These are phyloP conservation scores for Neolamprologus ventralis DNA, from an alignment of 2,113 vertebrate genomes.

Conservation along the genomic window DNA sequence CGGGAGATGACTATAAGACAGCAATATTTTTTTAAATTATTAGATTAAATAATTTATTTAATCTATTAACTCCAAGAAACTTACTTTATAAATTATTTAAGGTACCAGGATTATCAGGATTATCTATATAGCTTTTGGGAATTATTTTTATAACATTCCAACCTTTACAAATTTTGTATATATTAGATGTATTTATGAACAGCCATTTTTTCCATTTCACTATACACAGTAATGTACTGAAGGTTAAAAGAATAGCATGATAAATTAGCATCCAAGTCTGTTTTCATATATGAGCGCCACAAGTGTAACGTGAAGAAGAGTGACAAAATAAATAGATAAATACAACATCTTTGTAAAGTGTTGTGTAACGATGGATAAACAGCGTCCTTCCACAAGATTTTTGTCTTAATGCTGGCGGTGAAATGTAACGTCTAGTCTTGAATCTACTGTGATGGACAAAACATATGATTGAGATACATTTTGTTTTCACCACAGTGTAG, in stretches of 20 bases:
- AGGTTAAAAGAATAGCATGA: neutral
- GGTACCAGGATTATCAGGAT: neutral
- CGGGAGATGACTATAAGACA: neutral
- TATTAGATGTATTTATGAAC: neutral
- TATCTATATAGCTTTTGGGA: neutral
- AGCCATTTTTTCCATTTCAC: neutral
- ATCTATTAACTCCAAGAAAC: neutral
- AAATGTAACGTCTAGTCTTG: neutral
- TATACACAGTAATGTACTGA: neutral
- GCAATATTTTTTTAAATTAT: accelerated
- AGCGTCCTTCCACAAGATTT: neutral
- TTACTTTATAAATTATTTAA: neutral
- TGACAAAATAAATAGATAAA: neutral
- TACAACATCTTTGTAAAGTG: neutral
- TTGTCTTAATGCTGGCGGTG: neutral
- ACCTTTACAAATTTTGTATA: neutral
- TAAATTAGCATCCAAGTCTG: neutral
- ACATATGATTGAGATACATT: neutral
- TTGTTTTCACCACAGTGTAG: neutral
- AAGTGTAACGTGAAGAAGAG: neutral
- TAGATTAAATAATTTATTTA: neutral
- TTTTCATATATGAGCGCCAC: neutral
- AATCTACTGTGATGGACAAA: neutral
- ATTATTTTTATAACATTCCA: neutral
- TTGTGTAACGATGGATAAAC: neutral